Evolutionary conservation across 2,888 invertebrate species (phyloP).

Genomic region (Ectemnius cavifrons): DNA sequence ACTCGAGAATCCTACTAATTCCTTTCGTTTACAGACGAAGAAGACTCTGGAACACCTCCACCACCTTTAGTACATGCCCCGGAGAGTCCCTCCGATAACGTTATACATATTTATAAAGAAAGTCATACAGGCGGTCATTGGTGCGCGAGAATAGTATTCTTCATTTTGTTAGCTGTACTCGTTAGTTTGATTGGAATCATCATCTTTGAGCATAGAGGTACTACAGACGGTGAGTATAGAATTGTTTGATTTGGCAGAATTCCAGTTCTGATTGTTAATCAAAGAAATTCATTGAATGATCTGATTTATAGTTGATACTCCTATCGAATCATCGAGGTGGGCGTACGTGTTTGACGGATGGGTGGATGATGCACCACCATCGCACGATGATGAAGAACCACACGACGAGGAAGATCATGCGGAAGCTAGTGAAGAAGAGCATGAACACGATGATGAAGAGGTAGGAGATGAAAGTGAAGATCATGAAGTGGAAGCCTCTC

Average conservation of each 20-base stretch:
- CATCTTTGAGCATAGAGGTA: slow-evolving; percentile 88
- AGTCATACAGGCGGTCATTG: slow-evolving; percentile 89
- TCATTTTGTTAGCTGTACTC: slow-evolving; percentile 85
- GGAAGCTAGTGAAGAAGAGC: slow-evolving; percentile 77
- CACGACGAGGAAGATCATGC: slow-evolving; percentile 73
- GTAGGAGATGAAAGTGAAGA: slow-evolving; percentile 74
- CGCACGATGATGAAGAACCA: slow-evolving; percentile 66
- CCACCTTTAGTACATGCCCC: slow-evolving; percentile 62
- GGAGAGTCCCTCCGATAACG: slow-evolving; percentile 80
- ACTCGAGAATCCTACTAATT: slow-evolving; percentile 6
- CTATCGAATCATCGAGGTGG: slow-evolving; percentile 84
- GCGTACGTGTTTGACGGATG: slow-evolving; percentile 89
- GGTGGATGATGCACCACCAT: slow-evolving; percentile 82
- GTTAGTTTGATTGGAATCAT: slow-evolving; percentile 87
- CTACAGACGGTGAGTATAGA: slow-evolving; percentile 85
- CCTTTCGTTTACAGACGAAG: slow-evolving; percentile 67
- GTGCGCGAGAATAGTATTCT: slow-evolving; percentile 91
- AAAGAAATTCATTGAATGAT: slow-evolving; percentile 11
- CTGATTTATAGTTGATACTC: slow-evolving; percentile 80
- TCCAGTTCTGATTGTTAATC: background rate
- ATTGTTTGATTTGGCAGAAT: slow-evolving; percentile 2
- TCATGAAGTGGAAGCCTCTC: slow-evolving; percentile 63
- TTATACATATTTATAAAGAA: slow-evolving; percentile 88
- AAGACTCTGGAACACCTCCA: slow-evolving; percentile 71
- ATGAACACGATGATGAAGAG: slow-evolving; percentile 67